Conservation (phyloP, 2,797 vertebrate species). For the Molossus molossus region DNA sequence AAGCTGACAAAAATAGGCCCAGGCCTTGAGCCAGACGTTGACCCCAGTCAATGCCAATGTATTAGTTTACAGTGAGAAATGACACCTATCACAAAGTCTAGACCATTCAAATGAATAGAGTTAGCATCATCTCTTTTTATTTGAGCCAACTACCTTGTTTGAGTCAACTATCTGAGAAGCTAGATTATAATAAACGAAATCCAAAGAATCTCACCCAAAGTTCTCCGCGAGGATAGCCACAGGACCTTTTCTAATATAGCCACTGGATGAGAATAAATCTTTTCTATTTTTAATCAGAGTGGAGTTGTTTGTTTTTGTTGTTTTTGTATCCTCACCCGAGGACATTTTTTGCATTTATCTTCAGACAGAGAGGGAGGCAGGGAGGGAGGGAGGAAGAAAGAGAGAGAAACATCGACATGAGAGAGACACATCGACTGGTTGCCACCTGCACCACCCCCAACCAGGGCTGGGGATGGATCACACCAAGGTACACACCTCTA, state of each 20-base stretch:
- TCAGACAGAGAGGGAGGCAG: no score
- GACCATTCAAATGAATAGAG: neutral
- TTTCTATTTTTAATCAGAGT: no score
- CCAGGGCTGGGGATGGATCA: no score
- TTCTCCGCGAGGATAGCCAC: neutral
- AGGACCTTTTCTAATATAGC: neutral
- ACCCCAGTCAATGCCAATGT: neutral
- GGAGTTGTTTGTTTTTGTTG: no score
- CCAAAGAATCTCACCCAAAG: neutral
- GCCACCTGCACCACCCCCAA: no score
- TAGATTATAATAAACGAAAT: neutral
- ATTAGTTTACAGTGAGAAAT: slow-evolving; percentile 11
- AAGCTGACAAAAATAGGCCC: neutral
- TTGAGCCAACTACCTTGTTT: neutral
- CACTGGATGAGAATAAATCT: neutral
- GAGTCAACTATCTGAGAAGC: neutral
- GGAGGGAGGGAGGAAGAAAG: no score
- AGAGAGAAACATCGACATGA: no score
- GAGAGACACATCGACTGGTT: no score
- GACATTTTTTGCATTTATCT: no score
- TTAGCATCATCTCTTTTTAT: neutral
- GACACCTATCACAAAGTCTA: neutral
- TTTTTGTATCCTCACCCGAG: no score
- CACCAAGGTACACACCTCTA: no score
- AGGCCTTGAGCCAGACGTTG: neutral